Conservation (phyloP, 2,113 vertebrate species). For the Psittacara wagleri region DNA sequence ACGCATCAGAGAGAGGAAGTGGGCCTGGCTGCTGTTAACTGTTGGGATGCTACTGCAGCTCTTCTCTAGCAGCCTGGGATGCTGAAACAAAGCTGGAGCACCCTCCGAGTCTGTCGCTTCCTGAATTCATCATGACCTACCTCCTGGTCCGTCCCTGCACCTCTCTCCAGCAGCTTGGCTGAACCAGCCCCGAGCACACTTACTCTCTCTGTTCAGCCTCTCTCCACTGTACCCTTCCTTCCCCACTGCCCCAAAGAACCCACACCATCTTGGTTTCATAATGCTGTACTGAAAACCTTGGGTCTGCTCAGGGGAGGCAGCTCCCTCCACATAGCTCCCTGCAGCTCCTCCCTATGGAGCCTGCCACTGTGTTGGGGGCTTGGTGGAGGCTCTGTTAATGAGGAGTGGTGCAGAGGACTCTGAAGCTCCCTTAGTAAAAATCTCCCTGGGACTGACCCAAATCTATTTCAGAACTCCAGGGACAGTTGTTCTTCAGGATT, state of each 20-base stretch:
- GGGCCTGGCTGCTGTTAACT: neutral
- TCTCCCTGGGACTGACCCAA: slow-evolving; percentile 41
- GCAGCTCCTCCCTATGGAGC: accelerated
- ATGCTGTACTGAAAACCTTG: neutral
- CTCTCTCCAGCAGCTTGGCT: neutral
- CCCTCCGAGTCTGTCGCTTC: neutral
- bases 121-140: neutral
- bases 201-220: neutral
- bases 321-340: accelerated
- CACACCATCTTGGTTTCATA: neutral
- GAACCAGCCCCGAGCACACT: neutral
- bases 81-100: neutral
- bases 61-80: neutral
- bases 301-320: neutral
- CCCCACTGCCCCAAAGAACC: neutral
- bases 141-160: neutral
- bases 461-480: slow-evolving; percentile 4
- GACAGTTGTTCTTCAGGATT: neutral
- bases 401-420: neutral
- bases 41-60: neutral
- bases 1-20: neutral
- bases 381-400: neutral
- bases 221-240: neutral
- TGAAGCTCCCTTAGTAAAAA: slow-evolving; percentile 2
- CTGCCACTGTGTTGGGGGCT: accelerated